Evolutionary conservation across 2,888 invertebrate species (phyloP).

Genomic region (Quadroppia sp.): DNA sequence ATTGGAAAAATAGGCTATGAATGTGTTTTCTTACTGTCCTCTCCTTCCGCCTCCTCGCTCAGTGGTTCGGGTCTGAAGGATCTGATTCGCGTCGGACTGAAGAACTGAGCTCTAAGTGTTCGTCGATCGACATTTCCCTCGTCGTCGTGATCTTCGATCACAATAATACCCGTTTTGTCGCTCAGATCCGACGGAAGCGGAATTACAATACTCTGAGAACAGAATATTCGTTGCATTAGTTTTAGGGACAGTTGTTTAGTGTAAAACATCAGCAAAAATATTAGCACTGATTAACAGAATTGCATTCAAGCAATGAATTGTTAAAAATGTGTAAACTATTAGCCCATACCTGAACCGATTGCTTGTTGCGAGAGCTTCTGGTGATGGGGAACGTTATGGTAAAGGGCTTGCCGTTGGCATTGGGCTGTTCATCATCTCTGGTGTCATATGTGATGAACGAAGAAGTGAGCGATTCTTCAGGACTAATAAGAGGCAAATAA

Average conservation of each 20-base stretch:
- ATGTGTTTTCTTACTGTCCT: not conserved
- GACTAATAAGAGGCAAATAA: not conserved
- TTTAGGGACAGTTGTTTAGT: too few species aligned
- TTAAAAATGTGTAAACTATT: not conserved
- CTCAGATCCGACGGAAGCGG: constrained; percentile 39
- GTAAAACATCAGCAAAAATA: too few species aligned
- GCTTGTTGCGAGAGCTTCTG: constrained; percentile 17
- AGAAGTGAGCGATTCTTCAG: constrained; percentile 17
- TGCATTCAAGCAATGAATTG: too few species aligned
- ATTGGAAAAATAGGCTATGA: not conserved
- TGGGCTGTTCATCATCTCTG: constrained; percentile 2
- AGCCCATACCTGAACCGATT: constrained; percentile 21
- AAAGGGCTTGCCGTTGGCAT: constrained; percentile 12
- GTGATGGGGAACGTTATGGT: constrained; percentile 23
- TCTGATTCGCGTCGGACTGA: constrained; percentile 3
- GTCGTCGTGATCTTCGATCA: constrained; percentile 27
- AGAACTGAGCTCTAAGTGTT: constrained; percentile 32
- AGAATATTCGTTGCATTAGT: too few species aligned
- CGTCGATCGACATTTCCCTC: not conserved
- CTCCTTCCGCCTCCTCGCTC: too few species aligned
- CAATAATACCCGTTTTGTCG: constrained; percentile 26
- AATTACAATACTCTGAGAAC: constrained; percentile 40
- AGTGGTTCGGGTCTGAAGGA: not conserved
- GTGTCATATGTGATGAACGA: constrained; percentile 21
- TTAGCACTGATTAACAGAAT: too few species aligned